Percentiles rank a stretch among this genome's conserved stretches.
These are phyloP conservation scores for Oreochromis tanganicae DNA, from an alignment of 2,113 vertebrate species.

Conservation along the genomic window DNA sequence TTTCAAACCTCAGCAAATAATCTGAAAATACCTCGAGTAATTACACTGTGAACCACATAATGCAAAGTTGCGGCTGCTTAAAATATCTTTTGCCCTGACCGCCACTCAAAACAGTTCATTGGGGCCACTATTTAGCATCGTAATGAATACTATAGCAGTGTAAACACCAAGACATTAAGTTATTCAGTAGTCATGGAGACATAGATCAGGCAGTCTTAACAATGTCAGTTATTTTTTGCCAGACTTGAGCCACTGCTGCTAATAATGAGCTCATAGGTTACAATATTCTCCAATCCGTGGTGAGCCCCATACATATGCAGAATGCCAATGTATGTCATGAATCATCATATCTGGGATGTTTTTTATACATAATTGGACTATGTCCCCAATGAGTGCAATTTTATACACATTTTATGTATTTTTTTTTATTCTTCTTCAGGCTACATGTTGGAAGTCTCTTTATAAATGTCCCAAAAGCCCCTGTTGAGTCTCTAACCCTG, in stretches of 20 bases:
- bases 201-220: background rate
- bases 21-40: background rate
- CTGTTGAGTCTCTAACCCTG: background rate
- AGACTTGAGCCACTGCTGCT: background rate
- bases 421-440: background rate
- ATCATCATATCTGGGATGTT: background rate
- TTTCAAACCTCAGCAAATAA: background rate
- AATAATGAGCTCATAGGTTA: background rate
- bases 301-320: background rate
- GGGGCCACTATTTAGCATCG: background rate
- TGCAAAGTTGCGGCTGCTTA: background rate
- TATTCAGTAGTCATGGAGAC: background rate
- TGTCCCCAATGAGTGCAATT: background rate
- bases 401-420: background rate
- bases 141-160: background rate
- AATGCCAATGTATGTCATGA: background rate
- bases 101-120: background rate
- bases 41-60: background rate
- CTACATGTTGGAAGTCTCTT: background rate
- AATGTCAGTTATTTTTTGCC: background rate
- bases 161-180: background rate
- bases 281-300: background rate
- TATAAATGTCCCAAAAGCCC: background rate
- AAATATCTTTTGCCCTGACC: background rate
- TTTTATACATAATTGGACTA: background rate